Evolutionary conservation across 2,888 invertebrate species (phyloP).

Genomic region (Phorcus lineatus): DNA sequence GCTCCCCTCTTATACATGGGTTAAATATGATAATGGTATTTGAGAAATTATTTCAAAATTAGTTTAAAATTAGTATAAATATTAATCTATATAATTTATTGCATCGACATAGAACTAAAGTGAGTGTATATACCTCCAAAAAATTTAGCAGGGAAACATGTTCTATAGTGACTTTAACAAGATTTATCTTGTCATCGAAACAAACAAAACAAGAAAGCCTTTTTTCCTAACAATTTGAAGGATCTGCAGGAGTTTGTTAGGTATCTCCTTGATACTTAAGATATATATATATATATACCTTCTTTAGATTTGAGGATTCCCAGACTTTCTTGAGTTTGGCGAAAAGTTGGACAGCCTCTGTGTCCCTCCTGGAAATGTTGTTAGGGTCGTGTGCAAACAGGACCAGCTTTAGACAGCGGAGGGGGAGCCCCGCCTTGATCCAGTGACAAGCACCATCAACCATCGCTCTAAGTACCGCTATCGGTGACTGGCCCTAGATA

Average conservation of each 20-base stretch:
- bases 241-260: no score
- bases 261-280: no score
- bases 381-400: slow-evolving; percentile 48
- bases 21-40: no score
- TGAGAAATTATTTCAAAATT: no score
- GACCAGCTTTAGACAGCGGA: slow-evolving; percentile 67
- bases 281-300: slow-evolving; percentile 23
- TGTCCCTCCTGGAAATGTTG: slow-evolving; percentile 4
- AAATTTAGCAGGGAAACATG: no score
- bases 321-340: slow-evolving; percentile 36
- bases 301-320: slow-evolving; percentile 23
- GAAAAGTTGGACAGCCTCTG: slow-evolving; percentile 33
- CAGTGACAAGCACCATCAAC: slow-evolving; percentile 66
- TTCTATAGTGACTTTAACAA: no score
- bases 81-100: no score
- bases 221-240: not conserved
- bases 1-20: no score
- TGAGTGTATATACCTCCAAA: no score
- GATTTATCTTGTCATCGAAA: no score
- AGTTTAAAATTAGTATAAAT: no score
- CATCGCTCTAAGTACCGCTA: slow-evolving; percentile 55
- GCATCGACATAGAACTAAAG: no score
- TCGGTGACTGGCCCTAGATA: slow-evolving; percentile 40
- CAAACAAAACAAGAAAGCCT: not conserved
- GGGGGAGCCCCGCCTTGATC: slow-evolving; percentile 69